Evolutionary conservation across 2,797 vertebrate genomes (phyloP).

Genomic region (Tokudaia tokunoshimensis): DNA sequence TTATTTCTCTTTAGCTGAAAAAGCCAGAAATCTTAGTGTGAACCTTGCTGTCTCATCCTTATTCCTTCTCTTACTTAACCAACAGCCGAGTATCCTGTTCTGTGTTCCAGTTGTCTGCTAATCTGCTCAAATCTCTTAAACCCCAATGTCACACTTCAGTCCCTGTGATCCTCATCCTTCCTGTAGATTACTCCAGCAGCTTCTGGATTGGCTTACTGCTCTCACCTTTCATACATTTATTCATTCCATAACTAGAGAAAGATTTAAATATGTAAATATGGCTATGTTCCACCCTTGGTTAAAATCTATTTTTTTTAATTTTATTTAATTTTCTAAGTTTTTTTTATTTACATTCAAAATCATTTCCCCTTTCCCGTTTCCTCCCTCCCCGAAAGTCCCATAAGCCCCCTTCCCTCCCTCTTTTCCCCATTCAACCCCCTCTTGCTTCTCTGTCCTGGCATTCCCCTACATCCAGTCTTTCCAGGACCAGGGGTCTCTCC

Average conservation of each 20-base stretch:
- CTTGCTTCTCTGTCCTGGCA: too few species aligned
- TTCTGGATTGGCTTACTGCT: neutral
- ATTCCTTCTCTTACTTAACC: neutral
- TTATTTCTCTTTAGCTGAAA: neutral
- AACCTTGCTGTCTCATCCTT: neutral
- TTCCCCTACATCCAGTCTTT: too few species aligned
- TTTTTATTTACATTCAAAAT: too few species aligned
- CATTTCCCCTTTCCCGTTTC: too few species aligned
- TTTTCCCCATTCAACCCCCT: too few species aligned
- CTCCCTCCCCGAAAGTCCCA: too few species aligned
- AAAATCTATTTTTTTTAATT: neutral
- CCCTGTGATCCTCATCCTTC: neutral
- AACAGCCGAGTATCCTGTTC: neutral
- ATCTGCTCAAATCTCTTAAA: neutral
- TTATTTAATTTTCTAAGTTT: too few species aligned
- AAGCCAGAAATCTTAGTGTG: neutral
- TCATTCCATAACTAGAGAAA: neutral
- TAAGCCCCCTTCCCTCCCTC: too few species aligned
- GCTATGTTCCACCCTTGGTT: neutral
- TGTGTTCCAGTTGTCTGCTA: neutral
- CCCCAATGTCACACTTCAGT: too few species aligned
- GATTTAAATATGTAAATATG: neutral
- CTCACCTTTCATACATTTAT: neutral
- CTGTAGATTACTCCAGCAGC: neutral
- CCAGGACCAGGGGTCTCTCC: too few species aligned